Evolutionary conservation across 2,888 invertebrate species (phyloP).

Genomic region (Hyposoter dolosus): DNA sequence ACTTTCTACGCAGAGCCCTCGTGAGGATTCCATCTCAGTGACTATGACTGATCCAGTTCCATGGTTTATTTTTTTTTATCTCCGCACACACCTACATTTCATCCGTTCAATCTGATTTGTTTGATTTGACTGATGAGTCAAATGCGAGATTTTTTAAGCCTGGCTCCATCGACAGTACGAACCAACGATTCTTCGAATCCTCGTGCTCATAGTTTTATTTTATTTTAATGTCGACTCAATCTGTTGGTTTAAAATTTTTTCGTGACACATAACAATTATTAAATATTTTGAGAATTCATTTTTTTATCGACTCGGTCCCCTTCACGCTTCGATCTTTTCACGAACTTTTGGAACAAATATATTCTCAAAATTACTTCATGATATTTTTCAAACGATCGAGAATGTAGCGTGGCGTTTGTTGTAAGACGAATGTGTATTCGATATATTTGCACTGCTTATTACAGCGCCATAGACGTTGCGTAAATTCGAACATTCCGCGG

Average conservation of each 20-base stretch:
- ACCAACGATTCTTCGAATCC: not conserved
- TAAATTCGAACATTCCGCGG: slow-evolving; percentile 69
- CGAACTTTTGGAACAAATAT: not conserved
- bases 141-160: not conserved
- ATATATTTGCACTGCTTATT: slow-evolving; percentile 60
- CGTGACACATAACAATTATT: not conserved
- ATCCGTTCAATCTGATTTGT: not conserved
- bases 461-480: slow-evolving; percentile 60
- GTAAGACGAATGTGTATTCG: slow-evolving; percentile 11
- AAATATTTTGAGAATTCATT: not conserved
- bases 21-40: not conserved
- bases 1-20: not conserved
- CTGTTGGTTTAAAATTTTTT: not conserved
- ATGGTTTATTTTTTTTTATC: not conserved
- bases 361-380: not conserved
- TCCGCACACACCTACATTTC: not conserved
- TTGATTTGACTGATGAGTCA: not conserved
- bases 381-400: not conserved
- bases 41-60: not conserved
- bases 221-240: not conserved
- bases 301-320: not conserved
- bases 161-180: not conserved
- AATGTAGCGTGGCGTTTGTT: not conserved
- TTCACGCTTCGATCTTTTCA: not conserved
- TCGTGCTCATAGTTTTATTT: not conserved